Percentiles rank a stretch among this genome's conserved stretches.
phyloP scores from a whole-genome alignment of 2,113 vertebrate genomes.

The Phalacrocorax carbo region DNA sequence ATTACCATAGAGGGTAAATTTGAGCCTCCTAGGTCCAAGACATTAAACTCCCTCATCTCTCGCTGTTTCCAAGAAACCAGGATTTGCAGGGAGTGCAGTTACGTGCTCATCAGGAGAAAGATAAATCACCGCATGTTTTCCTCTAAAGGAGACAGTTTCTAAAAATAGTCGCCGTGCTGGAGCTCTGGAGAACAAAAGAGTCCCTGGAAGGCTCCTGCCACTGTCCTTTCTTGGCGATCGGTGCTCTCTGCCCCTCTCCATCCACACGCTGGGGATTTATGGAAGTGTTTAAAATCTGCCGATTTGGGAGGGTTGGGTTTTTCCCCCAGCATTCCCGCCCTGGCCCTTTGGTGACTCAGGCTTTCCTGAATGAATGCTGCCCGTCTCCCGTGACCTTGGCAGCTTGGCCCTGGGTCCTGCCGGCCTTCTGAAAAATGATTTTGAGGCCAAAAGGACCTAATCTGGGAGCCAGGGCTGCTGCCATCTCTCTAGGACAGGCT shows the following conservation, averaged over 20 bases:
- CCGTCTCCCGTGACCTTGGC: not conserved
- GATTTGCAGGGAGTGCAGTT: not conserved
- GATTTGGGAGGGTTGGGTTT: not conserved
- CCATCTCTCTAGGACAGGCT: not conserved
- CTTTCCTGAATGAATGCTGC: not conserved
- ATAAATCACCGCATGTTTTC: conserved; percentile 59
- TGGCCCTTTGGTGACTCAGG: not conserved
- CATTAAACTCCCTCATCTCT: not conserved
- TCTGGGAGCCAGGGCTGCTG: not conserved
- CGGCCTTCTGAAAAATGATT: not conserved
- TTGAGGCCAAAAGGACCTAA: not conserved
- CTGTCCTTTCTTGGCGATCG: not conserved
- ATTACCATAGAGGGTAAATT: conserved; percentile 31
- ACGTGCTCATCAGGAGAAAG: conserved; percentile 19
- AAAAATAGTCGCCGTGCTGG: conserved; percentile 39
- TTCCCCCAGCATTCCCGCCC: not conserved
- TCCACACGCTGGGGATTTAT: not conserved
- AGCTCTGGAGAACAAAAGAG: conserved; percentile 36
- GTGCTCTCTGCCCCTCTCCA: not conserved
- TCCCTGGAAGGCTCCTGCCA: not conserved
- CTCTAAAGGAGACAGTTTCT: conserved; percentile 48
- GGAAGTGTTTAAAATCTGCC: not conserved
- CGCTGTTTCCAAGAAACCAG: conserved; percentile 25
- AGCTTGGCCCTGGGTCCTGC: not conserved
- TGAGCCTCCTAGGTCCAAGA: not conserved